Evolutionary conservation across 1,140 invertebrate genomes (phyloP), one percentile per base, ranked within the genome.

Genomic region (Popillia japonica): DNA sequence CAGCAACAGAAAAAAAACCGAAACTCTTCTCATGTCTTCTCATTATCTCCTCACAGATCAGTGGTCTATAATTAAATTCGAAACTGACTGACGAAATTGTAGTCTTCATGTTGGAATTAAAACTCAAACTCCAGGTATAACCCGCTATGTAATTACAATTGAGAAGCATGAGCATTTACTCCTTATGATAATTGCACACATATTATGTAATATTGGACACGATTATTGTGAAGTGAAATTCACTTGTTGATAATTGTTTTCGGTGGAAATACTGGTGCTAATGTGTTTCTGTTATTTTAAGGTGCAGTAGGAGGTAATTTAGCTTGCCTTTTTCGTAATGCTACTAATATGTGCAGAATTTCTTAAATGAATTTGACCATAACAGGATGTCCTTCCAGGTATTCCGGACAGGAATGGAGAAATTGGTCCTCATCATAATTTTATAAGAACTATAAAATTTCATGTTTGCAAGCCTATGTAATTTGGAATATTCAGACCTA

Each of bases 1-100:
- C 20, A 68, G 14, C 7, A 68, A 22, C 20, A 34, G 27, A 68
- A 34, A 27, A 27, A 34, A 34, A 68, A 68, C 72, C 34, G 17
- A 74, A 17, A 74, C 72, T 22, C 22, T 14, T n/a, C n/a, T 74
- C 40, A 23, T 74, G 40, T 74, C 40, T 74, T 41, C 6, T 42
- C 40, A 74, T 74, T 74, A 74, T 74, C 72, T 74, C 34, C 34
- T 34, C 27, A 40, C 72, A 20, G 72, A 74, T 74, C 72, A 44
- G 14, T 74, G 72, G 41, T 40, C 72, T 74, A 44, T 74, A 74
- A 74, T 74, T 74, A 41, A 10, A 11, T 74, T 74, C 41, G 17
- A 42, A 74, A 41, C 34, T 34, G 72, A 42, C 41, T 74, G 34
- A 74, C 17, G 34, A 74, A 74, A 74, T 74, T 74, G 41, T 34